Base-by-base conservation (phyloP, 2,113 vertebrate species). In the Bungarus multicinctus region DNA sequence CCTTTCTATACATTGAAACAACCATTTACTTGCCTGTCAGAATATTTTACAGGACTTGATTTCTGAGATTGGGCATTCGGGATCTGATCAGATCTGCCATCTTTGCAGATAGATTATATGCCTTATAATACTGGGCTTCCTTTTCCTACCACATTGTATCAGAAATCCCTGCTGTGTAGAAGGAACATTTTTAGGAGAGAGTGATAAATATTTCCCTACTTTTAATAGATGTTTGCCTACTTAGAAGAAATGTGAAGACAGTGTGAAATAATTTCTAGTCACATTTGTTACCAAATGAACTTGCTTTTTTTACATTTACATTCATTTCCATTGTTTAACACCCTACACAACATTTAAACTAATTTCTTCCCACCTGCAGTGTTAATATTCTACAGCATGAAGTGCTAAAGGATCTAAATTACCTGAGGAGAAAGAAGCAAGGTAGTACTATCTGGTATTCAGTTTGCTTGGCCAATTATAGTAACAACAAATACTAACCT, bases 401-500 rank as follows among this genome's bases (percentile, higher is more conserved):
- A 93, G 91, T 81, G 74, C 69, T 39, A 81, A 81, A 81, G 69
- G 22, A 81, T 81, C 16, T 0, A 81, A 81, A 81, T 22, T 81
- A 39, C 34, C 34, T 39, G 2, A 81, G 34, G 74, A 18, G 34
- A 81, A 81, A 81, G 16, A 81, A 81, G 18, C 34, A 43, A 43
- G 34, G 20, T 81, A 22, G 39, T 81, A 81, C 1, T 2, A 3
- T 81, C 34, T 81, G 74, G 18, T 81, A 81, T 81, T 81, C 34
- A 22, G 34, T 43, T 43, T 81, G 74, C 22, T 81, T 81, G 34
- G 34, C 16, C 34, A 81, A 81, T 69, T 69, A 69, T 43, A 30
- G 7, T 43, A 12, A 81, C 12, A 22, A 87, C 50, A 88, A 27
- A n/a, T 52, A 93, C 98, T 98, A 93, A 99, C 99, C 98, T 99